Conservation (phyloP, 2,113 vertebrate genomes). For the Hippocampus barbouri region DNA sequence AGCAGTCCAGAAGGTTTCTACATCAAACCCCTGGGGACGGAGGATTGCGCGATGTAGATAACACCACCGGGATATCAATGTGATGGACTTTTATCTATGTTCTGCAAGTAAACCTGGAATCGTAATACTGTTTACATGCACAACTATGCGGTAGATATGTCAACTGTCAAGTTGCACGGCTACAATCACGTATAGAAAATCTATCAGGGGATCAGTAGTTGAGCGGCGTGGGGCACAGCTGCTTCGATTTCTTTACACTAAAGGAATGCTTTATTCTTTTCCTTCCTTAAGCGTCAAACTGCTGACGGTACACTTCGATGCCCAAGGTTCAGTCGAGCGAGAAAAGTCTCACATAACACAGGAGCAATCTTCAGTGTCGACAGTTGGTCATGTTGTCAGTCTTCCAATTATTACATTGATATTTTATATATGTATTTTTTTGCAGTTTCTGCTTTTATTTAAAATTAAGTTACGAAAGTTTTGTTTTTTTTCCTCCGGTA, state of each 20-base stretch:
- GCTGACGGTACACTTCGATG: neutral
- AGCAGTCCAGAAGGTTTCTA: constrained; percentile 14
- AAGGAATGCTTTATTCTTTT: constrained; percentile 41
- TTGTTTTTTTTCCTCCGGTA: too few species aligned
- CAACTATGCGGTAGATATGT: constrained; percentile 16
- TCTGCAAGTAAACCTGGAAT: constrained; percentile 24
- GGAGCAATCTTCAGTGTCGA: neutral
- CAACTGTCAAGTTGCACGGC: constrained; percentile 17
- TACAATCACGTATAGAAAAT: constrained; percentile 28
- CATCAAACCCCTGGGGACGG: constrained; percentile 24
- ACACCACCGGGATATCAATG: constrained; percentile 17
- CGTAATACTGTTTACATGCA: constrained; percentile 29
- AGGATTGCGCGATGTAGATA: constrained; percentile 27
- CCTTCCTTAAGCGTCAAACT: constrained; percentile 7
- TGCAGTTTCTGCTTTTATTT: too few species aligned
- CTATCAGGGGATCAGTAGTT: constrained; percentile 44
- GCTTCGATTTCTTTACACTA: constrained; percentile 51
- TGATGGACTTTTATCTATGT: constrained; percentile 32
- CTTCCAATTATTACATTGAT: too few species aligned
- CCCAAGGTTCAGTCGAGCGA: neutral
- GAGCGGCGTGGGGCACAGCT: constrained; percentile 39
- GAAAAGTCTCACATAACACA: neutral
- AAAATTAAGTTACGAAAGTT: too few species aligned
- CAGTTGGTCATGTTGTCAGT: too few species aligned
- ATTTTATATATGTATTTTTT: too few species aligned